Base-by-base conservation (phyloP, 2,113 vertebrate species). In the Microtus oregoni region DNA sequence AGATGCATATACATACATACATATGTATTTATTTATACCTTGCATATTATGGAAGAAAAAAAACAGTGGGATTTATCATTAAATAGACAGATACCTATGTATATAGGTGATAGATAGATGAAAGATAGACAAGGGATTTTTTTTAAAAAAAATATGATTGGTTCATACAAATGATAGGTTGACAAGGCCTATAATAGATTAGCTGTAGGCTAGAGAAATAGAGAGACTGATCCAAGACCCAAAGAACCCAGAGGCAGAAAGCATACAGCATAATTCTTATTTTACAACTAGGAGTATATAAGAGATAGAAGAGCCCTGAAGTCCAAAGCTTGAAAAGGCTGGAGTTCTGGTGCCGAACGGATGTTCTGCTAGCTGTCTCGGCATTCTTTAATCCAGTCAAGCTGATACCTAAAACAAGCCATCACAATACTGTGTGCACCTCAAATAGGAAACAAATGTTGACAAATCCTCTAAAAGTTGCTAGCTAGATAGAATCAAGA, bases 401-500 rank as follows among this genome's bases (percentile, higher is more conserved):
- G 44, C 5, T 58, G 58, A 87, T 7, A 38, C 65, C 38, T 79
- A 72, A 89, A 89, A 85, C 28, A 72, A 96, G 81, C 41, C 75
- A 58, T 72, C 30, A 17, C 12, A 19, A 88, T 0, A 67, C 2
- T 41, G 15, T 73, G 50, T 47, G 87, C 73, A 90, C 44, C 13
- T 91, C 94, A 92, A 94, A 79, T 85, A 52, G n/a, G 28, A 92
- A 96, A 90, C 55, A 91, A 72, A 35, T 89, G 78, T 87, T 87
- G 55, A 90, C 63, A 79, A 83, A 75, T 47, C 12, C 44, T 89
- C 79, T 63, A 26, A 55, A 95, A 93, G 47, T 41, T 47, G 55
- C 72, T 70, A 8, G 44, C 52, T 2, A 67, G 9, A 52, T 50
- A 88, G 92, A 90, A 95, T 77, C 83, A 81, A 93, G 38, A 85